A percentile compares a stretch with the other conserved stretches of the same genome.
Evolutionary conservation across 2,797 vertebrate species (phyloP).

Genomic region (Sebastes kiyomatsui): DNA sequence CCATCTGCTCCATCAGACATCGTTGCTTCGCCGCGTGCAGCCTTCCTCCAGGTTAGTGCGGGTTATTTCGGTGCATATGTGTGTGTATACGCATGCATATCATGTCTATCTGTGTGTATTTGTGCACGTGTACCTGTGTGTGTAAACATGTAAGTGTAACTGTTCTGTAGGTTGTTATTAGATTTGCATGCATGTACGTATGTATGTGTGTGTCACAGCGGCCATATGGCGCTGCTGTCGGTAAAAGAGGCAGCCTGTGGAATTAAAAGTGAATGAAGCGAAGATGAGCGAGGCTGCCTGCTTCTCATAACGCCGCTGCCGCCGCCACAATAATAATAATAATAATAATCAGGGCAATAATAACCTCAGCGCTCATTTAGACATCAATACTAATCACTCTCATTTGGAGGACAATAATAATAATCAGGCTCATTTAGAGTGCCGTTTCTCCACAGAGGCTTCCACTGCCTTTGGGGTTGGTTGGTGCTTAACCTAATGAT

Average conservation of each 20-base stretch:
- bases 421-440: constrained; percentile 83
- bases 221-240: constrained; percentile 34
- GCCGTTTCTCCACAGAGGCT: constrained; percentile 78
- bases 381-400: constrained; percentile 85
- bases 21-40: not conserved
- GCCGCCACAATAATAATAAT: constrained; percentile 56
- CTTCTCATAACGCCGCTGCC: constrained; percentile 57
- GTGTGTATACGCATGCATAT: not conserved
- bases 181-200: not conserved
- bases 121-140: not conserved
- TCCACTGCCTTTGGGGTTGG: constrained; percentile 80
- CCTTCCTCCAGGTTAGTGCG: constrained; percentile 41
- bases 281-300: constrained; percentile 58
- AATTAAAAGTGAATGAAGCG: constrained; percentile 80
- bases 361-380: constrained; percentile 80
- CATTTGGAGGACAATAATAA: constrained; percentile 85
- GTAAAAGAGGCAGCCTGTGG: constrained; percentile 71
- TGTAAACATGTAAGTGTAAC: not conserved
- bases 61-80: not conserved
- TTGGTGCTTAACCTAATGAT: constrained; percentile 87
- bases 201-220: constrained; percentile 18
- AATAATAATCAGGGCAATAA: constrained; percentile 78
- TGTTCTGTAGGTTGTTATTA: constrained; percentile 26
- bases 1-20: constrained; percentile 62
- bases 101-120: not conserved